Percentiles rank a stretch among this genome's conserved stretches.
phyloP scores from a whole-genome alignment of 2,888 invertebrate species.

The Acanthosepion lycidas region DNA sequence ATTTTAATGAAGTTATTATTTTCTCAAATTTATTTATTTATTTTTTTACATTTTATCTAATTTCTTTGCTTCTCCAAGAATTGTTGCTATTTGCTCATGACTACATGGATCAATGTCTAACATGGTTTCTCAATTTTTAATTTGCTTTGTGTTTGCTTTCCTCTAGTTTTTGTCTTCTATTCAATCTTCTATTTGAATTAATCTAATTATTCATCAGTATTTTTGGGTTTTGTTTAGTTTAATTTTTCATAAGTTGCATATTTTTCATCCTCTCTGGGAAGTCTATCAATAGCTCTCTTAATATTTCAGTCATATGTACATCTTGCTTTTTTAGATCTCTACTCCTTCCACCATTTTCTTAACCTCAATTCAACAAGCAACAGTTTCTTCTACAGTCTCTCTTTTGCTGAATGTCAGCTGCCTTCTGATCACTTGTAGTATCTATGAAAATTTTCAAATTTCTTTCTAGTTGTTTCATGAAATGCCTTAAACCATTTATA shows the following conservation, averaged over 20 bases:
- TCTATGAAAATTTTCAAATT: neutral
- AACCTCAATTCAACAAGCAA: neutral
- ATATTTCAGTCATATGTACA: neutral
- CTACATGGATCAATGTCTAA: neutral
- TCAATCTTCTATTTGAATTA: neutral
- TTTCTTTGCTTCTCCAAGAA: neutral
- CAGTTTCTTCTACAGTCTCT: neutral
- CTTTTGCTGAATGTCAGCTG: conserved; percentile 15
- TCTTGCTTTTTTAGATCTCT: too few relatives aligned
- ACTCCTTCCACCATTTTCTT: neutral
- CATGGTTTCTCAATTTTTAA: neutral
- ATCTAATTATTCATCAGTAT: neutral
- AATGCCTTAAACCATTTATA: neutral
- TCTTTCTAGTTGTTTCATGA: conserved; percentile 11
- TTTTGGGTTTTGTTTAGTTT: neutral
- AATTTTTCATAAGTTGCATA: too few relatives aligned
- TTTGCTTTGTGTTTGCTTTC: neutral
- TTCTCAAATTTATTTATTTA: neutral
- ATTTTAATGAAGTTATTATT: neutral
- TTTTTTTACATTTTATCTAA: conserved; percentile 1
- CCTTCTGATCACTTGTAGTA: neutral
- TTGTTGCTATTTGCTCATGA: neutral
- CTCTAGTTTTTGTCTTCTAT: neutral
- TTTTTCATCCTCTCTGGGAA: neutral
- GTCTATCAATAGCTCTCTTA: neutral